Percentiles rank a stretch among this genome's conserved stretches.
Evolutionary conservation across 64 coral and sea anemone genomes (phyloP).

Genomic region (Stylophora pistillata): DNA sequence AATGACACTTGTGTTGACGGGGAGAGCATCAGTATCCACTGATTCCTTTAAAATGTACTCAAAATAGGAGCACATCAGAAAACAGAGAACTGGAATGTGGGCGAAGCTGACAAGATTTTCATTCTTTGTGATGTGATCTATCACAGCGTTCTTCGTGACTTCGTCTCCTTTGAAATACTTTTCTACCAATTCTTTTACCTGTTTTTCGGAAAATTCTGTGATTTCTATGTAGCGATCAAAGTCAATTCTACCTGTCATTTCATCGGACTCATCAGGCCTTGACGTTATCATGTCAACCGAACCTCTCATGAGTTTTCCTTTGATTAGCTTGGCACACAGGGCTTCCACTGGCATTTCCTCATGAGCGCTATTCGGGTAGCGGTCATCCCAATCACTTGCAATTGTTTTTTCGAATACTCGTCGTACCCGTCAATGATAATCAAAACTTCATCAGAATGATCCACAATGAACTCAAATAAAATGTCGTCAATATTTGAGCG

Average conservation of each 20-base stretch:
- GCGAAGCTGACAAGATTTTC: constrained; percentile 34
- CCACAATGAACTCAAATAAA: constrained; percentile 9
- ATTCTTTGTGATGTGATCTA: constrained; percentile 11
- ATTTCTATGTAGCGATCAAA: constrained; percentile 32
- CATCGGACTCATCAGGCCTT: constrained; percentile 1
- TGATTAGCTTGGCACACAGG: constrained; percentile 17
- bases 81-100: constrained; percentile 37
- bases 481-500: not conserved
- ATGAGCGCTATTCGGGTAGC: constrained; percentile 3
- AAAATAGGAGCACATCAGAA: constrained; percentile 25
- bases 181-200: constrained; percentile 24
- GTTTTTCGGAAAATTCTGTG: not conserved
- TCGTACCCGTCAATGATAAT: constrained; percentile 16
- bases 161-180: constrained; percentile 24
- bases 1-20: not conserved
- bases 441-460: not conserved
- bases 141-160: not conserved
- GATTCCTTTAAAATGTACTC: not conserved
- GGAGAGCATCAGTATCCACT: not conserved
- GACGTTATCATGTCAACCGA: constrained; percentile 8
- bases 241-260: not conserved
- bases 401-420: constrained; percentile 18
- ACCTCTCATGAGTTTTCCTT: constrained; percentile 6
- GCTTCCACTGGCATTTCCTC: constrained; percentile 6
- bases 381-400: not conserved